phyloP scores from a whole-genome alignment of 2,888 invertebrate genomes.

The Proisotoma minuta region DNA sequence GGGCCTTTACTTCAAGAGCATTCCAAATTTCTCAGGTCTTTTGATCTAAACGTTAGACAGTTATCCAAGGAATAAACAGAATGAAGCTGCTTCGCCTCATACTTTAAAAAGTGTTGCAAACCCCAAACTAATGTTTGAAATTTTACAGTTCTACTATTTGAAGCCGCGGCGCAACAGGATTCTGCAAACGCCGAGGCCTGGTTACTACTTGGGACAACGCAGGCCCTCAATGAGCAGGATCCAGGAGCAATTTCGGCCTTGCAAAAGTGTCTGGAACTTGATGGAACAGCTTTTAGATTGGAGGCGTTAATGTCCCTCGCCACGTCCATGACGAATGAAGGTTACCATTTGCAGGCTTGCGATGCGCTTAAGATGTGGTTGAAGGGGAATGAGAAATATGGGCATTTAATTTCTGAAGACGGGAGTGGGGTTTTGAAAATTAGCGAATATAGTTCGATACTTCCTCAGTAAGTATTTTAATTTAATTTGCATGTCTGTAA shows the following conservation, averaged over 20 bases:
- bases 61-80: no score
- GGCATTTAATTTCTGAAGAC: slow-evolving; percentile 49
- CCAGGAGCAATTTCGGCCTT: slow-evolving; percentile 87
- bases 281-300: slow-evolving; percentile 67
- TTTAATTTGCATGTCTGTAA: no score
- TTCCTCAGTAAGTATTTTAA: no score
- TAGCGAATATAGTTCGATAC: no score
- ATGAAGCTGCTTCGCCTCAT: no score
- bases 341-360: slow-evolving; percentile 83
- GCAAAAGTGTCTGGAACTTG: slow-evolving; percentile 73
- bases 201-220: slow-evolving; percentile 82
- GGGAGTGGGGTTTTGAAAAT: no score
- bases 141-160: slow-evolving; percentile 71
- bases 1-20: no score
- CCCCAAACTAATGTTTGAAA: no score
- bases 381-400: slow-evolving; percentile 52
- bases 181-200: slow-evolving; percentile 76
- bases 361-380: slow-evolving; percentile 61
- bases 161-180: slow-evolving; percentile 83
- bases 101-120: no score
- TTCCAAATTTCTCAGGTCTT: no score
- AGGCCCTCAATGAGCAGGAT: slow-evolving; percentile 98
- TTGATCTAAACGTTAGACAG: no score
- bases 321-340: slow-evolving; percentile 94
- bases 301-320: slow-evolving; percentile 84